These are phyloP conservation scores for Dorcus hopei DNA, from an alignment of 2,888 invertebrate species.

Conservation along the genomic window DNA sequence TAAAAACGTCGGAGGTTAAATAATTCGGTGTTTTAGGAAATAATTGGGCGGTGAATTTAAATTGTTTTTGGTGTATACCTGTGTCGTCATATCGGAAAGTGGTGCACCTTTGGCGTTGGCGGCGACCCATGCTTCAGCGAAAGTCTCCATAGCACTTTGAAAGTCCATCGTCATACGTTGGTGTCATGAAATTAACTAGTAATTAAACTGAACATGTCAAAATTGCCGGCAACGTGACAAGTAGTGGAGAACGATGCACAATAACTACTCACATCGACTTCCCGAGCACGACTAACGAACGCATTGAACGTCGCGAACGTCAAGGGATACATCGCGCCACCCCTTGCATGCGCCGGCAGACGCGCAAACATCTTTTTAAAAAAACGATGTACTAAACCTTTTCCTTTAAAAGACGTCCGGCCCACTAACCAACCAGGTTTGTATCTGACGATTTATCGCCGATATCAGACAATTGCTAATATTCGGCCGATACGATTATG, in stretches of 20 bases:
- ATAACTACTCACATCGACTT: conserved; percentile 17
- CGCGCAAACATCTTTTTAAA: conserved; percentile 42
- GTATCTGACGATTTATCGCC: conserved; percentile 21
- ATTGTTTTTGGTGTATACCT: conserved; percentile 54
- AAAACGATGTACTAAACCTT: conserved; percentile 44
- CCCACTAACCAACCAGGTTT: conserved; percentile 46
- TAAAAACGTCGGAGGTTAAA: too few relatives aligned
- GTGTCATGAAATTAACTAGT: conserved; percentile 14
- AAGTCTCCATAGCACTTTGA: conserved; percentile 98
- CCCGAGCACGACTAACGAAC: conserved; percentile 15
- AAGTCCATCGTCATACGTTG: conserved; percentile 74
- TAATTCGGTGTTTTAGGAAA: background rate
- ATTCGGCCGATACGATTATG: background rate
- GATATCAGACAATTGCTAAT: conserved; percentile 6
- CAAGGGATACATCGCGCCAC: conserved; percentile 42
- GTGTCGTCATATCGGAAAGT: conserved; percentile 59
- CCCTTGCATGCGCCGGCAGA: conserved; percentile 41
- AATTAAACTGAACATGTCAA: conserved; percentile 22
- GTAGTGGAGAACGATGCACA: conserved; percentile 20
- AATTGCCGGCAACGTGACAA: conserved; percentile 43
- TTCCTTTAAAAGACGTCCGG: conserved; percentile 45
- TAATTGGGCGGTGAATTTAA: background rate
- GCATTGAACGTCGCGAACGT: conserved; percentile 7
- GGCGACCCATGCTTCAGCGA: conserved; percentile 96
- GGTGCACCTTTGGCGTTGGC: conserved; percentile 74